These are phyloP conservation scores for Pachyramphus minor DNA, from an alignment of 2,113 vertebrate species.

Conservation along the genomic window DNA sequence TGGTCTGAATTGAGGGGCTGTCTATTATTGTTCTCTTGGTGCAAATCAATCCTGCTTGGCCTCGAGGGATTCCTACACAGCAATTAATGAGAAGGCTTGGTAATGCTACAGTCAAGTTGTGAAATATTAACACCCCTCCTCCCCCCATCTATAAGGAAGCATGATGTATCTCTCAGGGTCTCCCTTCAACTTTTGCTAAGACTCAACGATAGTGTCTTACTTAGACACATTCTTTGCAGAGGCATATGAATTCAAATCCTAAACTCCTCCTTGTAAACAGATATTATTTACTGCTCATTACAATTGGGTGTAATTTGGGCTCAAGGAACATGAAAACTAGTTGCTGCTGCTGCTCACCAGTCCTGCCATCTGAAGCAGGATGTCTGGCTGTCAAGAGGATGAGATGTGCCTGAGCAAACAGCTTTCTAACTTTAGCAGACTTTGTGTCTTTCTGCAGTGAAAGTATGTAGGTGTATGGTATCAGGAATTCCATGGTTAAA, in stretches of 20 bases:
- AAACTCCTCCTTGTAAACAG: not conserved
- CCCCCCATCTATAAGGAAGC: not conserved
- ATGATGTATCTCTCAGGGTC: not conserved
- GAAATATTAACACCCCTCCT: not conserved
- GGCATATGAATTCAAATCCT: not conserved
- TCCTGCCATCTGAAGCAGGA: not conserved
- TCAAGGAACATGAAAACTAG: not conserved
- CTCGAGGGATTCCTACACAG: not conserved
- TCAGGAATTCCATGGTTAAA: not conserved
- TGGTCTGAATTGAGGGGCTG: not conserved
- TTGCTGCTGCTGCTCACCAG: not conserved
- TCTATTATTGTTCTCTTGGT: not conserved
- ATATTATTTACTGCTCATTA: not conserved
- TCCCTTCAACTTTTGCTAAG: not conserved
- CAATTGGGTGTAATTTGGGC: not conserved
- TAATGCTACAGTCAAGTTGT: not conserved
- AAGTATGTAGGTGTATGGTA: not conserved
- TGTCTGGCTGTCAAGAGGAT: not conserved
- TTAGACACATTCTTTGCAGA: not conserved
- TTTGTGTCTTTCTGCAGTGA: not conserved
- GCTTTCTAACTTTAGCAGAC: not conserved
- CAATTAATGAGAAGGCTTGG: not conserved
- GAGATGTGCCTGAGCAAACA: not conserved
- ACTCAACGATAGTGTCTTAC: not conserved
- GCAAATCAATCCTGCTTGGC: not conserved